phyloP scores from a whole-genome alignment of 2,797 vertebrate species.

The Acanthiza pusilla region DNA sequence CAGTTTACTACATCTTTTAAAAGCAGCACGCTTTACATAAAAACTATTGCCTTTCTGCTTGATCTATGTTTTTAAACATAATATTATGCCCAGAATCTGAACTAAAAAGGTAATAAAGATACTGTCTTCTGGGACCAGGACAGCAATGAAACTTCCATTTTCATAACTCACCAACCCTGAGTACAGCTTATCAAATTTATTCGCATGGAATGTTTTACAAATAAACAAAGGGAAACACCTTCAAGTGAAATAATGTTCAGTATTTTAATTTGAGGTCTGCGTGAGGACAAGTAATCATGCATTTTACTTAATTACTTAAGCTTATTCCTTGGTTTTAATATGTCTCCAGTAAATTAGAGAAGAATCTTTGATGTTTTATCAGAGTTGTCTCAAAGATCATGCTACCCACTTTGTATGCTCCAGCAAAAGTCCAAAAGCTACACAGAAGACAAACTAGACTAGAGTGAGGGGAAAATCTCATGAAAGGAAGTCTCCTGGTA shows the following conservation, averaged over 20 bases:
- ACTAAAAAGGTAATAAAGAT: constrained; percentile 62
- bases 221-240: constrained; percentile 42
- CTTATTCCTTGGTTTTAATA: constrained; percentile 54
- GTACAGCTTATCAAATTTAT: constrained; percentile 57
- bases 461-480: neutral
- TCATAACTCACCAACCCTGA: constrained; percentile 56
- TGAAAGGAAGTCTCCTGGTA: neutral
- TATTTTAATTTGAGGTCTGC: constrained; percentile 4
- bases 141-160: constrained; percentile 64
- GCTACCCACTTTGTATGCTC: neutral
- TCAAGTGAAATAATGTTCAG: constrained; percentile 47
- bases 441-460: neutral
- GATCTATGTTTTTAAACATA: constrained; percentile 66
- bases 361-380: constrained; percentile 41
- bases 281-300: constrained; percentile 56
- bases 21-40: constrained; percentile 51
- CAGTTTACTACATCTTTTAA: constrained; percentile 65
- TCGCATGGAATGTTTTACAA: constrained; percentile 57
- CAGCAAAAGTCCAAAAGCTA: constrained; percentile 23
- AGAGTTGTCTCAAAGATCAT: constrained; percentile 52
- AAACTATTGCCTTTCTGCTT: constrained; percentile 58
- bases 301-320: constrained; percentile 71
- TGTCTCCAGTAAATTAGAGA: constrained; percentile 55
- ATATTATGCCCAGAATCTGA: constrained; percentile 57
- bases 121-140: constrained; percentile 45